A percentile compares a stretch with the other conserved stretches of the same genome.
Evolutionary conservation across 2,888 invertebrate species (phyloP).

Genomic region (Thelaira solivaga): DNA sequence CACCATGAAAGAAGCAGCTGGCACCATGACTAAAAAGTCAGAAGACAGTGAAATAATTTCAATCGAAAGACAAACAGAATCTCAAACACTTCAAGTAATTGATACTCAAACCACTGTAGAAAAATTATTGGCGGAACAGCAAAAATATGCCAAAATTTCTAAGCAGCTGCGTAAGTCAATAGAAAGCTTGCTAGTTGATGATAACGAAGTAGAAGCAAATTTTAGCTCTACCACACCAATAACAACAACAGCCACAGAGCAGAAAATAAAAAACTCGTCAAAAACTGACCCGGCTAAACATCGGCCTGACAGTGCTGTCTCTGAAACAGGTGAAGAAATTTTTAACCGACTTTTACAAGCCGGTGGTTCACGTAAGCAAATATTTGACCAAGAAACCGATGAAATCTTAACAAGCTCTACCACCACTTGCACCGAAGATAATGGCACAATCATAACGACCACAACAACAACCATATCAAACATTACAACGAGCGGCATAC

Average conservation of each 20-base stretch:
- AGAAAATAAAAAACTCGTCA: constrained; percentile 20
- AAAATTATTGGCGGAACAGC: constrained; percentile 71
- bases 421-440: constrained; percentile 70
- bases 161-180: constrained; percentile 72
- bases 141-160: constrained; percentile 72
- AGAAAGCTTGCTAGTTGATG: constrained; percentile 70
- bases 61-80: constrained; percentile 10
- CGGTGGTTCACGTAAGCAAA: constrained; percentile 68
- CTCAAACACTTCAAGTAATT: constrained; percentile 23
- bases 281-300: background rate
- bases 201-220: constrained; percentile 43
- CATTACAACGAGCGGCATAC: constrained; percentile 74
- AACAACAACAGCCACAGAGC: background rate
- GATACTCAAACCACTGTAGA: constrained; percentile 65
- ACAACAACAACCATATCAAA: constrained; percentile 75
- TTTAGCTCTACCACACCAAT: background rate
- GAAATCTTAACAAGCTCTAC: constrained; percentile 72
- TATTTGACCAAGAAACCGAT: constrained; percentile 70
- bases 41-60: background rate
- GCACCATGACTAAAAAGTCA: constrained; percentile 20
- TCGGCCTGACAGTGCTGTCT: background rate
- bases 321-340: constrained; percentile 69
- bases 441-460: constrained; percentile 70
- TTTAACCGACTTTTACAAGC: constrained; percentile 70
- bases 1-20: constrained; percentile 69